Conservation (phyloP, 2,113 vertebrate genomes). For the Paradisaea rubra region DNA sequence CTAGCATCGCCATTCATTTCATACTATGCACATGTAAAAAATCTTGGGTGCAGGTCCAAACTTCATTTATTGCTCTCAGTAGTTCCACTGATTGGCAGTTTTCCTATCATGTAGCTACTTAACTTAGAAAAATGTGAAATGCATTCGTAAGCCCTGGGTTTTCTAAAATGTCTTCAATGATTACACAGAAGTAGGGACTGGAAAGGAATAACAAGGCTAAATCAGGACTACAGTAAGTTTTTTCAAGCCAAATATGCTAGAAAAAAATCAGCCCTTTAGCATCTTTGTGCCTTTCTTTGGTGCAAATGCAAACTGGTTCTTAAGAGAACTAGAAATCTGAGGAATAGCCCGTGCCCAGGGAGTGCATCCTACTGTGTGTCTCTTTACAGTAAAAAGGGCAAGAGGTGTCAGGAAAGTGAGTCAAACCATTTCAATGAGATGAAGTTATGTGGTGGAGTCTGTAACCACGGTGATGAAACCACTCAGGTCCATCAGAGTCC, state of each 20-base stretch:
- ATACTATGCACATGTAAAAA: neutral
- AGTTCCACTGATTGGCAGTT: neutral
- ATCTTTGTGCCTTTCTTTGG: neutral
- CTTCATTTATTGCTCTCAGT: neutral
- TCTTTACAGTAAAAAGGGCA: neutral
- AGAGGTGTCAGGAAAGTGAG: neutral
- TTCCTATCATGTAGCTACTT: neutral
- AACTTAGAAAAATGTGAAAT: neutral
- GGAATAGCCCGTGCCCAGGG: neutral
- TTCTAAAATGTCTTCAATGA: neutral
- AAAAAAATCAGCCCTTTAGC: neutral
- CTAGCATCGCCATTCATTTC: neutral
- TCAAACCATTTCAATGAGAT: neutral
- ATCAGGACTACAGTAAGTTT: neutral
- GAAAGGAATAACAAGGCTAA: neutral
- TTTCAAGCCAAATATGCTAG: neutral
- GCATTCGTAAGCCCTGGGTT: neutral
- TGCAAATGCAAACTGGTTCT: neutral
- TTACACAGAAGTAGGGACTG: neutral
- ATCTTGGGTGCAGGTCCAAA: neutral
- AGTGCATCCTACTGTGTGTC: neutral
- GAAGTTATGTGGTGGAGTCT: neutral
- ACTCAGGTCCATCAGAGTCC: neutral
- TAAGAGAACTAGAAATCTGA: neutral
- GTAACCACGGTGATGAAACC: neutral